Percentiles rank a stretch among this genome's conserved stretches.
Conservation (phyloP, 2,888 invertebrate genomes). For the Himalopsyche anomala region DNA sequence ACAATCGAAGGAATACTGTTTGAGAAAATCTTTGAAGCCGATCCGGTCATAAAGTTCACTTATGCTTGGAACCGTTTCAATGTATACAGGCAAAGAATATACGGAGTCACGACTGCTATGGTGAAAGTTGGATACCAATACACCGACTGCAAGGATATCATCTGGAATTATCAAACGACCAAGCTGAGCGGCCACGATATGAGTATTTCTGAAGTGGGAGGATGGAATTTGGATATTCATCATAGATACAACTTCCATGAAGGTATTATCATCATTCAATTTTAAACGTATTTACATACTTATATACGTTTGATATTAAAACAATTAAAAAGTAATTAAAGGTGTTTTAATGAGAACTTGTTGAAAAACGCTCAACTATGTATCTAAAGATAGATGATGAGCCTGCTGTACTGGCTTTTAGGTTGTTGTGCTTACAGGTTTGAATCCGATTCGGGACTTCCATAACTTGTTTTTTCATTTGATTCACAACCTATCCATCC, state of each 20-base stretch:
- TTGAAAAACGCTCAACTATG: no score
- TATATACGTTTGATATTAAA: neutral
- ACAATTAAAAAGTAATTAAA: no score
- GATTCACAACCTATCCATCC: no score
- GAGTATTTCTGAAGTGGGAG: constrained; percentile 97
- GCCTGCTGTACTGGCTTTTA: no score
- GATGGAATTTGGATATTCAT: constrained; percentile 98
- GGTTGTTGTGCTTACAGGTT: no score
- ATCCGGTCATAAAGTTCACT: constrained; percentile 96
- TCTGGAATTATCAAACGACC: constrained; percentile 97
- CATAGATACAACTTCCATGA: constrained; percentile 99
- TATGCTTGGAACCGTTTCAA: constrained; percentile 98
- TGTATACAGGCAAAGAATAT: constrained; percentile 96
- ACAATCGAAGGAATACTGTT: constrained; percentile 96
- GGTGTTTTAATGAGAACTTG: no score
- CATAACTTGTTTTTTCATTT: no score
- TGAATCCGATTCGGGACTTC: no score
- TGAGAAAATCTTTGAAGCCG: constrained; percentile 95
- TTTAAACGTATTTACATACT: neutral
- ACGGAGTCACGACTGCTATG: constrained; percentile 95
- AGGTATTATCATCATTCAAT: constrained; percentile 75
- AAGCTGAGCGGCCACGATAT: constrained; percentile 97
- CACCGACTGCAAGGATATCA: constrained; percentile 91
- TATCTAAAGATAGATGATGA: no score
- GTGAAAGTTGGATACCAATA: constrained; percentile 98